Evolutionary conservation across 2,888 invertebrate species (phyloP), one percentile per base, ranked within the genome.

Genomic region (Erebia aethiops): DNA sequence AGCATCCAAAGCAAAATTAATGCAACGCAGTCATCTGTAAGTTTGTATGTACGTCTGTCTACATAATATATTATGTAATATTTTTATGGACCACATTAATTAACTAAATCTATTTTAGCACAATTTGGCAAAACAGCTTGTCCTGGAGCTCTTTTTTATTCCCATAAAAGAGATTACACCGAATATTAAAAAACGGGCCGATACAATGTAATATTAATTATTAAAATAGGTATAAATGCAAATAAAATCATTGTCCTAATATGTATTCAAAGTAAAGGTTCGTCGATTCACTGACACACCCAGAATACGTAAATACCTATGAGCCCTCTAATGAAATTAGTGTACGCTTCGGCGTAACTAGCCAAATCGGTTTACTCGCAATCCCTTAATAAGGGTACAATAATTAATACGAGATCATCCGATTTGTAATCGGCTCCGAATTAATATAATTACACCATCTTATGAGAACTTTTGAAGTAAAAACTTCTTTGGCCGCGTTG

Each of bases 361-460:
- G 61, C 56, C 54, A 61, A 71, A 74, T 74, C 69, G 60, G 69
- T 74, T 71, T 71, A 69, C 63, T 67, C 18, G 51, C 69, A 74
- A 74, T 57, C 69, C 70, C 73, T 52, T 74, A 75, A 73, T 73
- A 73, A 75, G 73, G 73, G 71, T 73, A 69, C 73, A 75, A 75
- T 75, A 75, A 75, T 75, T 73, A 71, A 67, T 71, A 73, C 69
- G 65, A 65, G 69, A 69, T 75, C 62, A 71, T 70, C 67, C 63
- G 70, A 67, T 65, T 68, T 71, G 70, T 72, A 70, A 72, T 70
- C 62, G 54, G 43, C 35, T 54, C 65, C 14, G 61, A 64, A 68
- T 56, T 70, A 74, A 63, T 69, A 60, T 64, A 56, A 67, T 67
- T 64, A 70, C 60, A 60, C 41, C 52, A 52, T 35, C 46, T 26